Percentiles rank a stretch among this genome's conserved stretches.
These are phyloP conservation scores for Drosophila quadrilineata DNA, from an alignment of 1,140 invertebrate genomes.

Conservation along the genomic window DNA sequence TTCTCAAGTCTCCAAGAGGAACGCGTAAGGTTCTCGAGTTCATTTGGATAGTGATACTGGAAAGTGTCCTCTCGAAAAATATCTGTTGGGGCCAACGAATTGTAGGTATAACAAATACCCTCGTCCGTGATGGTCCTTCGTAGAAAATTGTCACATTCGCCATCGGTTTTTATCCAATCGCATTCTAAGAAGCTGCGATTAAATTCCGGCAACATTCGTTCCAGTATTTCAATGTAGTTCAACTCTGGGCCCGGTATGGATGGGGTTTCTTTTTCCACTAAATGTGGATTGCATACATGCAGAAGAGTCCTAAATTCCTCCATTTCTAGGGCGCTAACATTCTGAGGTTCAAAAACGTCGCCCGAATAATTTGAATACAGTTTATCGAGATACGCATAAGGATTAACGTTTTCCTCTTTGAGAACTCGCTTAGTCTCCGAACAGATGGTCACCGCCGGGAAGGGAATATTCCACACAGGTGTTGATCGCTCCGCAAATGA, in stretches of 20 bases:
- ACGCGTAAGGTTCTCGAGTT: conserved; percentile 16
- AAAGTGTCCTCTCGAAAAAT: conserved; percentile 82
- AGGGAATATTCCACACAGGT: conserved; percentile 83
- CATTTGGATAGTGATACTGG: conserved; percentile 44
- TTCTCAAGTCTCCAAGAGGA: conserved; percentile 83
- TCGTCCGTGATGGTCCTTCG: conserved; percentile 86
- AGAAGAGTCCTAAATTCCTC: conserved; percentile 82
- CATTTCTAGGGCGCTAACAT: conserved; percentile 83
- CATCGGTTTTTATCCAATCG: conserved; percentile 80
- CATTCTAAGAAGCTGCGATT: conserved; percentile 79
- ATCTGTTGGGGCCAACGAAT: conserved; percentile 84
- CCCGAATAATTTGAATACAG: conserved; percentile 33
- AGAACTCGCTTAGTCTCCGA: conserved; percentile 81
- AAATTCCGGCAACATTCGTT: conserved; percentile 66
- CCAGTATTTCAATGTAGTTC: conserved; percentile 59
- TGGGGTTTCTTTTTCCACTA: conserved; percentile 51
- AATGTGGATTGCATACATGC: conserved; percentile 69
- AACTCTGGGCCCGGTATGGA: conserved; percentile 49
- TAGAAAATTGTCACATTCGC: conserved; percentile 83
- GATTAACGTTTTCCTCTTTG: conserved; percentile 31
- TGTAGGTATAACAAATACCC: conserved; percentile 88
- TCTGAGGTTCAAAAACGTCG: conserved; percentile 82
- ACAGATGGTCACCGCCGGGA: conserved; percentile 84
- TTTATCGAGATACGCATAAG: conserved; percentile 47
- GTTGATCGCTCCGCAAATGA: conserved; percentile 83